phyloP scores from a whole-genome alignment of 2,888 invertebrate species.

The Lagria hirta region DNA sequence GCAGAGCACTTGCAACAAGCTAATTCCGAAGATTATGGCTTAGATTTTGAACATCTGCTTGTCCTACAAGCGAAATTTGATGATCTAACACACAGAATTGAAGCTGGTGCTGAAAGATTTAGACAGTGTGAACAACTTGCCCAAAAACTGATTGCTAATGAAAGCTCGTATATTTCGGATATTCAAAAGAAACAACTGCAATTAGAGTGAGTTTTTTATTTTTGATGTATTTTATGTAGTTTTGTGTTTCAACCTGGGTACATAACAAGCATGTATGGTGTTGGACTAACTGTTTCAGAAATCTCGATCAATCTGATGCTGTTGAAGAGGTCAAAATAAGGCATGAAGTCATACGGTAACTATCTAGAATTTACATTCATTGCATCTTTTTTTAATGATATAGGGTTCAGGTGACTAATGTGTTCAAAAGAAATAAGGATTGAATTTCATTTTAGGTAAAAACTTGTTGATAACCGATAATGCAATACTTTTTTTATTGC shows the following conservation, averaged over 20 bases:
- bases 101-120: conserved; percentile 86
- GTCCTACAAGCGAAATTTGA: conserved; percentile 88
- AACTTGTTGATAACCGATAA: too few species aligned
- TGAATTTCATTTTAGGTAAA: not conserved
- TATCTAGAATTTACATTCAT: conserved; percentile 12
- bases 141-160: conserved; percentile 81
- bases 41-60: conserved; percentile 88
- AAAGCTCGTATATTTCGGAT: conserved; percentile 82
- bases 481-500: too few species aligned
- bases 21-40: conserved; percentile 90
- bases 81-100: conserved; percentile 87
- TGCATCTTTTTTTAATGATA: not conserved
- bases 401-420: not conserved
- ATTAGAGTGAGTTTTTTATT: conserved; percentile 65
- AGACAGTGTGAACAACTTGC: conserved; percentile 89
- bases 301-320: conserved; percentile 51
- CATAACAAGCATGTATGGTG: too few species aligned
- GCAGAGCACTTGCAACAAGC: conserved; percentile 87
- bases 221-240: conserved; percentile 3
- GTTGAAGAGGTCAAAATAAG: conserved; percentile 57
- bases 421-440: not conserved
- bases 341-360: conserved; percentile 57
- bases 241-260: conserved; percentile 5
- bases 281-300: conserved; percentile 51
- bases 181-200: conserved; percentile 86